Percentiles rank a stretch among this genome's conserved stretches.
Conservation (phyloP, 2,113 vertebrate genomes). For the Cardinalis cardinalis region DNA sequence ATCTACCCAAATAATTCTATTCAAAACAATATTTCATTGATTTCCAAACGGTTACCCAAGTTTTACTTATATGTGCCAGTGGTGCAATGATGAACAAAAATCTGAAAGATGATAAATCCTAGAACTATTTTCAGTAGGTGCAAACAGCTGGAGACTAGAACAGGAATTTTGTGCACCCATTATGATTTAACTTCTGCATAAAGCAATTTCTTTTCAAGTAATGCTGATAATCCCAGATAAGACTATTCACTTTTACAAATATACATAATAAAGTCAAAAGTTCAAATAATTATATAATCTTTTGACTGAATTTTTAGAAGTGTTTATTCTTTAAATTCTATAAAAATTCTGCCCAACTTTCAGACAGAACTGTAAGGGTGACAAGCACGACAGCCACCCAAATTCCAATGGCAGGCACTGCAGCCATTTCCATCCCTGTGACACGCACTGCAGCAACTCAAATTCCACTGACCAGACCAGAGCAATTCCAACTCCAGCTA, state of each 20-base stretch:
- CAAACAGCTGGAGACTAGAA: background rate
- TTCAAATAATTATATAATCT: background rate
- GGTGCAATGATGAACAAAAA: background rate
- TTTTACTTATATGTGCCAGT: background rate
- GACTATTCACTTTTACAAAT: background rate
- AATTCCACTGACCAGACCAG: background rate
- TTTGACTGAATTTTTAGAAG: background rate
- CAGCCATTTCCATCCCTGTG: background rate
- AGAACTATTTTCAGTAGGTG: background rate
- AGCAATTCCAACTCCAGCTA: background rate
- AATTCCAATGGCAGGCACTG: background rate
- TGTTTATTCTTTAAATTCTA: background rate
- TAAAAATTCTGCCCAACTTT: background rate
- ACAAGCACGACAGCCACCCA: rapidly evolving
- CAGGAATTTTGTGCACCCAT: background rate
- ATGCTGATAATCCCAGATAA: background rate
- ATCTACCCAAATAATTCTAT: background rate
- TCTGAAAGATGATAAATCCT: background rate
- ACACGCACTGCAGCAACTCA: background rate
- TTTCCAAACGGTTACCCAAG: background rate
- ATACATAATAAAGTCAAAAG: background rate
- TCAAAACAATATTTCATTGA: background rate
- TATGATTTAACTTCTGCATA: background rate
- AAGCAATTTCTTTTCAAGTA: background rate
- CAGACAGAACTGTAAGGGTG: background rate